phyloP scores from a whole-genome alignment of 35 echinoderm and acorn worm genomes.

The Eucidaris tribuloides region DNA sequence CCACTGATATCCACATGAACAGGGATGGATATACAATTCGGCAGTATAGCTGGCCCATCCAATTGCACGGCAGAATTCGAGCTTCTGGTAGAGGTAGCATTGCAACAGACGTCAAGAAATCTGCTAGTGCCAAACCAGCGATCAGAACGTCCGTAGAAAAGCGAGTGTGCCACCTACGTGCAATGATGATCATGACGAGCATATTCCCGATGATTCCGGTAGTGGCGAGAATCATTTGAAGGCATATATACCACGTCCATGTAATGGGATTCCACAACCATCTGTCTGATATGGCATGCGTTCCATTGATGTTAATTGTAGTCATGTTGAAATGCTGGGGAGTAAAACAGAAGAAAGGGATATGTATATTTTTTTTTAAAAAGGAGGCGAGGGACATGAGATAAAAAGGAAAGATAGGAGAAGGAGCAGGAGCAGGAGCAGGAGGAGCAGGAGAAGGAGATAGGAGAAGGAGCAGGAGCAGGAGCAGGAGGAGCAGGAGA shows the following conservation, averaged over 20 bases:
- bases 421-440: too few species aligned
- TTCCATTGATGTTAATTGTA: too few species aligned
- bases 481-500: too few species aligned
- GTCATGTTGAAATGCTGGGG: too few species aligned
- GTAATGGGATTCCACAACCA: not conserved
- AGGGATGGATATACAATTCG: conserved; percentile 57
- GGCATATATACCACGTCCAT: conserved; percentile 25
- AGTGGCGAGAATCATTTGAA: conserved; percentile 17
- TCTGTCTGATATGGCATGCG: too few species aligned
- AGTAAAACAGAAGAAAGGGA: too few species aligned
- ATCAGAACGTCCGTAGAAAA: conserved; percentile 74
- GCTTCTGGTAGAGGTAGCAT: conserved; percentile 68
- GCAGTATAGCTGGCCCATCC: conserved; percentile 66
- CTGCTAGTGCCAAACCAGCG: conserved; percentile 60
- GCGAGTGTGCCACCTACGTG: not conserved
- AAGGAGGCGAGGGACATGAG: too few species aligned
- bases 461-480: too few species aligned
- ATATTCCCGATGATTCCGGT: conserved; percentile 57
- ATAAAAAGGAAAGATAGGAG: too few species aligned
- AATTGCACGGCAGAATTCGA: not conserved
- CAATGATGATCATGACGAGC: conserved; percentile 40
- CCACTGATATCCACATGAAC: conserved; percentile 75
- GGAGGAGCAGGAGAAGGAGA: too few species aligned
- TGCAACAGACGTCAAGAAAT: conserved; percentile 58
- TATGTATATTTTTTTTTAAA: too few species aligned